Percentiles rank a stretch among this genome's conserved stretches.
phyloP scores from a whole-genome alignment of 2,888 invertebrate genomes.

The Osmoderma eremita region DNA sequence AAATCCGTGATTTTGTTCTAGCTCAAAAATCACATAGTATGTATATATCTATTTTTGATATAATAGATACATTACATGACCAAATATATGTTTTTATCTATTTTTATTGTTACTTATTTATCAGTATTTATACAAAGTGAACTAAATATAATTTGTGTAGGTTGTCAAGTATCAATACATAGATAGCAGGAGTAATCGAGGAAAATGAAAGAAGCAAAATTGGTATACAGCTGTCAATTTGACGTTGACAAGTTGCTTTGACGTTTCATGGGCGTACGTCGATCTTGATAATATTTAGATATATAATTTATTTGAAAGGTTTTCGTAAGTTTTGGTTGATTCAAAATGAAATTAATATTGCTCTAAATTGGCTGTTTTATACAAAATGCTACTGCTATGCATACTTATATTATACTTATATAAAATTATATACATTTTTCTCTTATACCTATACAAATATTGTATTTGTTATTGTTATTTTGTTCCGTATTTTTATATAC shows the following conservation, averaged over 20 bases:
- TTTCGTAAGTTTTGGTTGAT: conserved; percentile 14
- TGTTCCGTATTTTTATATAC: conserved; percentile 8
- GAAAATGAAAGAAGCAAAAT: too few species aligned
- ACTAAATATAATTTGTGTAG: too few species aligned
- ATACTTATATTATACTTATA: conserved; percentile 1
- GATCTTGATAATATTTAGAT: too few species aligned
- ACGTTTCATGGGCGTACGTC: too few species aligned
- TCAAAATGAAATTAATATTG: conserved; percentile 19
- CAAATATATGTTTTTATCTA: neutral
- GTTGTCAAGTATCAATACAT: too few species aligned
- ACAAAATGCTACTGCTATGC: conserved; percentile 6
- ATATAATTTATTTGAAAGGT: too few species aligned
- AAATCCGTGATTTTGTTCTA: too few species aligned
- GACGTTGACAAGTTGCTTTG: too few species aligned
- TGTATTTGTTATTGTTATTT: conserved; percentile 2
- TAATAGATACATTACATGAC: conserved; percentile 7
- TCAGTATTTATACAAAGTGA: too few species aligned
- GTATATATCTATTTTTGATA: conserved; percentile 6
- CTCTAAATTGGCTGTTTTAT: neutral
- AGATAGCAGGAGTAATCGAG: too few species aligned
- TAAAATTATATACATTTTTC: conserved; percentile 3
- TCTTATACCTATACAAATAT: neutral
- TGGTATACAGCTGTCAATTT: too few species aligned
- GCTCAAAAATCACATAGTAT: neutral
- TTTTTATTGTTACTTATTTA: too few species aligned